A percentile compares a stretch with the other conserved stretches of the same genome.
Evolutionary conservation across 2,888 invertebrate genomes (phyloP).

Genomic region (Glaucopsyche alexis): DNA sequence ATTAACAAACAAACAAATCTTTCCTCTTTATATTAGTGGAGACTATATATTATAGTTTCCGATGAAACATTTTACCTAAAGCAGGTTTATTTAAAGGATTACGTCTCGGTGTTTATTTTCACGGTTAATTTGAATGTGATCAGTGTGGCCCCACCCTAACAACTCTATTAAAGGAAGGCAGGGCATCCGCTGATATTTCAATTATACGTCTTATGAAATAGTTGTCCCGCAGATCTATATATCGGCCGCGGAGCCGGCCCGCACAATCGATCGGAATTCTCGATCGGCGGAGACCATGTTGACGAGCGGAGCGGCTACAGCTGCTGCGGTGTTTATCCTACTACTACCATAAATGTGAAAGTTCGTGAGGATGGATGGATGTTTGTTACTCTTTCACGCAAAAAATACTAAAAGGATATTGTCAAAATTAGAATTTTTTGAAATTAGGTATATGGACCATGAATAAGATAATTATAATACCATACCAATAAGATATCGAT

Average conservation of each 20-base stretch:
- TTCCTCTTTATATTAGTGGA: no score
- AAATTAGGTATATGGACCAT: no score
- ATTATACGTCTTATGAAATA: slow-evolving; percentile 78
- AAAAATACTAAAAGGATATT: no score
- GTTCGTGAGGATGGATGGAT: no score
- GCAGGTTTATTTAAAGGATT: no score
- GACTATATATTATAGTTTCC: no score
- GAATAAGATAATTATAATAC: no score
- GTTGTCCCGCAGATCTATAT: slow-evolving; percentile 57
- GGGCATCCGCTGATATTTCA: slow-evolving; percentile 64
- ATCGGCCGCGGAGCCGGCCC: slow-evolving; percentile 63
- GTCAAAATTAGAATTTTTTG: no score
- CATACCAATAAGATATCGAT: no score
- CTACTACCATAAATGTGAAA: no score
- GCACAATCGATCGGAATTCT: slow-evolving; percentile 71
- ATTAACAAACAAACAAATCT: no score
- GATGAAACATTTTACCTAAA: no score
- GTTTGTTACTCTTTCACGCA: background rate
- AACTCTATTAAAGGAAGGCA: slow-evolving; percentile 39
- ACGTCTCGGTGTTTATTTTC: background rate
- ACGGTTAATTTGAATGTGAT: background rate
- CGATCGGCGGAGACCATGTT: slow-evolving; percentile 41
- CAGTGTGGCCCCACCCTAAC: slow-evolving; percentile 35
- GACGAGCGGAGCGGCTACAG: slow-evolving; percentile 43
- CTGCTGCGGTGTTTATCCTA: background rate